phyloP scores from a whole-genome alignment of 2,888 invertebrate genomes.

The Sericinus montela region DNA sequence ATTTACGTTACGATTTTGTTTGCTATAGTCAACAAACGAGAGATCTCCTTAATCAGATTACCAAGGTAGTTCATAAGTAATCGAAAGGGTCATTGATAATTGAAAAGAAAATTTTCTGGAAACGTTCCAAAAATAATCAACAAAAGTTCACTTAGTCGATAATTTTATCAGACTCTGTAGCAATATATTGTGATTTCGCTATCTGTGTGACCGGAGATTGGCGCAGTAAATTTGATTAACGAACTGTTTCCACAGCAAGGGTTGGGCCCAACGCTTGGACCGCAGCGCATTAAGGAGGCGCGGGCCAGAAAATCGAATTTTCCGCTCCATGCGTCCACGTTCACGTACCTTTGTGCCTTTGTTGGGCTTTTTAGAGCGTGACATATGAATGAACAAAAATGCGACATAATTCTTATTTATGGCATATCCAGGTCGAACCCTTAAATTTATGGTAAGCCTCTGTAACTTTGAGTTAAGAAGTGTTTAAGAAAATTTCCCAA shows the following conservation, averaged over 20 bases:
- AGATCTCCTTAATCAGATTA: neutral
- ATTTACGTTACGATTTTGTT: too few relatives aligned
- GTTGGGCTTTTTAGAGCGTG: constrained; percentile 59
- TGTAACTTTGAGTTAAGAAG: too few relatives aligned
- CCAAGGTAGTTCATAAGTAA: neutral
- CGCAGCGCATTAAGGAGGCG: constrained; percentile 52
- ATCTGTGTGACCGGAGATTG: constrained; percentile 62
- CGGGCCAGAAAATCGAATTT: constrained; percentile 73
- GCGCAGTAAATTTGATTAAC: constrained; percentile 70
- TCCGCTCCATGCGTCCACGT: constrained; percentile 49
- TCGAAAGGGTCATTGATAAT: too few relatives aligned
- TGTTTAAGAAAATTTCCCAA: too few relatives aligned
- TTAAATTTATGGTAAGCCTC: too few relatives aligned
- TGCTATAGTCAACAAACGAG: too few relatives aligned
- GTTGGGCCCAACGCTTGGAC: constrained; percentile 50
- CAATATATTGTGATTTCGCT: constrained; percentile 60
- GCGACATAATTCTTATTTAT: constrained; percentile 24
- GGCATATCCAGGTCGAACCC: neutral
- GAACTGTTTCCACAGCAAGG: constrained; percentile 57
- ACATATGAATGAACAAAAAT: constrained; percentile 48
- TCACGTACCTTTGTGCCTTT: constrained; percentile 30
- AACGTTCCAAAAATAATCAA: neutral
- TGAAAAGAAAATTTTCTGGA: too few relatives aligned
- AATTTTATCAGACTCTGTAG: constrained; percentile 43
- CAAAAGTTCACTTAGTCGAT: constrained; percentile 1